These are phyloP conservation scores for Prosapia bicincta DNA, from an alignment of 2,888 invertebrate genomes.

Conservation along the genomic window DNA sequence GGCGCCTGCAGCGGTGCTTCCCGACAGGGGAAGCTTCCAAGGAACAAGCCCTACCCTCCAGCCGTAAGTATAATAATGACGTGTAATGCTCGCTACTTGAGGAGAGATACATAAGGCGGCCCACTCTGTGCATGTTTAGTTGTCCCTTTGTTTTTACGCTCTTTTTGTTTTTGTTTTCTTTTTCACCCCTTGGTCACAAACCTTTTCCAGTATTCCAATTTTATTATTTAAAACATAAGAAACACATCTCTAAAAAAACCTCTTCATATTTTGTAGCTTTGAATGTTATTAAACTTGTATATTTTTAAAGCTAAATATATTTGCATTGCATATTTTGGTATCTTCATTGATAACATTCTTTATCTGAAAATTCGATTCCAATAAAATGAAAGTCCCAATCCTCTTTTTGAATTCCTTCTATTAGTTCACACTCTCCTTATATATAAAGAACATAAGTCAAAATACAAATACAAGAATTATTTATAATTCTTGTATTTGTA, in stretches of 20 bases:
- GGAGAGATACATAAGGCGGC: constrained; percentile 3
- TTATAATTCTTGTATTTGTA: no score
- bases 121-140: constrained; percentile 9
- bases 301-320: no score
- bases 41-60: neutral
- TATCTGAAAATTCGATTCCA: no score
- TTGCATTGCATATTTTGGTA: no score
- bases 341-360: no score
- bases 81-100: constrained; percentile 27
- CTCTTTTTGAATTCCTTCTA: no score
- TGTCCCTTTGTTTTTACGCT: neutral
- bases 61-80: constrained; percentile 23
- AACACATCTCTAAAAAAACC: neutral
- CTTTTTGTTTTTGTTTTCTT: neutral
- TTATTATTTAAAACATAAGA: neutral
- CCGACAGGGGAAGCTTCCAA: neutral
- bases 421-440: no score
- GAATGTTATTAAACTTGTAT: no score
- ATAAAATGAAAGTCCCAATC: no score
- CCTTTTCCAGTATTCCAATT: neutral
- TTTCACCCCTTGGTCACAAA: neutral
- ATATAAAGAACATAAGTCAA: no score
- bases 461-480: no score
- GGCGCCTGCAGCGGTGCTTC: neutral
- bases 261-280: no score